Percentiles rank a stretch among this genome's conserved stretches.
Conservation (phyloP, 2,888 invertebrate genomes). For the Drosophila mettleri region DNA sequence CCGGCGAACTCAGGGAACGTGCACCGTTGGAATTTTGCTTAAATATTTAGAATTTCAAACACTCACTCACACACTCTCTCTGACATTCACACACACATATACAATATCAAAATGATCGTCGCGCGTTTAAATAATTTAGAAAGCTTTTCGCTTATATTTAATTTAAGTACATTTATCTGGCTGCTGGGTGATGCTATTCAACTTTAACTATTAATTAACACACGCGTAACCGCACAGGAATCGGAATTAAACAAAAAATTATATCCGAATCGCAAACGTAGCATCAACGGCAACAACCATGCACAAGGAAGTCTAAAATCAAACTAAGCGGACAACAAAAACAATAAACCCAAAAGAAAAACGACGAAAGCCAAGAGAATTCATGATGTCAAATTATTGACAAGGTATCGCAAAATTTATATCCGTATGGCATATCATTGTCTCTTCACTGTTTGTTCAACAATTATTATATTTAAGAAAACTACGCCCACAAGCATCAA, state of each 20-base stretch:
- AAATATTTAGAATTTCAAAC: conserved; percentile 56
- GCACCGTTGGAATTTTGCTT: conserved; percentile 61
- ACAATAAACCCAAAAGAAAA: conserved; percentile 44
- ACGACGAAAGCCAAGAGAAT: conserved; percentile 33
- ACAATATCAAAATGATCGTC: conserved; percentile 41
- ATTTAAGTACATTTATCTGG: conserved; percentile 6
- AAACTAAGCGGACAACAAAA: conserved; percentile 57
- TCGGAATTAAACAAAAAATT: conserved; percentile 49
- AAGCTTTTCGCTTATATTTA: conserved; percentile 32
- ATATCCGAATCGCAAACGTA: conserved; percentile 58
- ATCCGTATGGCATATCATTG: not conserved
- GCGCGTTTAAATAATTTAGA: conserved; percentile 37
- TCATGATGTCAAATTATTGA: conserved; percentile 15
- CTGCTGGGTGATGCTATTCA: conserved; percentile 9
- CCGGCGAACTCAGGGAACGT: conserved; percentile 52
- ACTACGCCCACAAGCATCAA: not conserved
- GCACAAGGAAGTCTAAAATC: conserved; percentile 59
- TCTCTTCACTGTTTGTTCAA: not conserved
- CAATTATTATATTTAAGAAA: not conserved
- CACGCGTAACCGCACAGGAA: conserved; percentile 29
- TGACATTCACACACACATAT: conserved; percentile 18
- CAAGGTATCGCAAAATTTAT: conserved; percentile 25
- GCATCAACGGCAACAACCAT: conserved; percentile 54
- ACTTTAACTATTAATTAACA: conserved; percentile 44
- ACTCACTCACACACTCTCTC: conserved; percentile 41